phyloP scores from a whole-genome alignment of 2,797 vertebrate genomes.

The Neomorphus geoffroyi region DNA sequence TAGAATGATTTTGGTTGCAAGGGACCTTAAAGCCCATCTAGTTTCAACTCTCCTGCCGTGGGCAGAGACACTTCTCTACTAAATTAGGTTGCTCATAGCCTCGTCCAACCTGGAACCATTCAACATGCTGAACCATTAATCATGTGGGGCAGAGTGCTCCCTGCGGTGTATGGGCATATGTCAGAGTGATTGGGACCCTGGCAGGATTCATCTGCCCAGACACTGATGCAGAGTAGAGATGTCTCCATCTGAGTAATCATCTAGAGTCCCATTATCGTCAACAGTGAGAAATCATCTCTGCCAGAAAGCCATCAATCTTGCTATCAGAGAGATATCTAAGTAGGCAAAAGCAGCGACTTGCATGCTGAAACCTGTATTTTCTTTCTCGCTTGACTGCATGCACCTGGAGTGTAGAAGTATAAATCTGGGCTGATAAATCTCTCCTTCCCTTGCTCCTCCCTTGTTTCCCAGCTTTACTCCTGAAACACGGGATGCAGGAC shows the following conservation, averaged over 20 bases:
- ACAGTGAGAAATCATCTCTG: not conserved
- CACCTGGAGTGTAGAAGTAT: not conserved
- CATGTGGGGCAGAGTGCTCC: not conserved
- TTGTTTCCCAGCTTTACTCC: not conserved
- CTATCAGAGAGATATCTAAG: not conserved
- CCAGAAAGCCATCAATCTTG: not conserved
- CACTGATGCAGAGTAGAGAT: not conserved
- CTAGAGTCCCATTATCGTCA: not conserved
- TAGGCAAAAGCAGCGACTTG: not conserved
- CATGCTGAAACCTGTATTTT: not conserved
- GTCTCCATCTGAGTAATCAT: not conserved
- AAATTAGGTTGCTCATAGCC: too few relatives aligned
- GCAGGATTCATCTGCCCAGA: not conserved
- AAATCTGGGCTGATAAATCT: not conserved
- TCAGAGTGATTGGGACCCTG: not conserved
- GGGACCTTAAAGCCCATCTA: too few relatives aligned
- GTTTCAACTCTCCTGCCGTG: too few relatives aligned
- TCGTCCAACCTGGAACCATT: too few relatives aligned
- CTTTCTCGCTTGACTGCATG: not conserved
- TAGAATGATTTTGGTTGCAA: too few relatives aligned
- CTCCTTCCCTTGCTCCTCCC: not conserved
- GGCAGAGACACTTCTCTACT: too few relatives aligned
- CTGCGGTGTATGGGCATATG: rapidly evolving
- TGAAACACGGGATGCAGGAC: rapidly evolving
- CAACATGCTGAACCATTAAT: not conserved